These are phyloP conservation scores for Agonopterix arenella DNA, from an alignment of 2,888 invertebrate species.

Conservation along the genomic window DNA sequence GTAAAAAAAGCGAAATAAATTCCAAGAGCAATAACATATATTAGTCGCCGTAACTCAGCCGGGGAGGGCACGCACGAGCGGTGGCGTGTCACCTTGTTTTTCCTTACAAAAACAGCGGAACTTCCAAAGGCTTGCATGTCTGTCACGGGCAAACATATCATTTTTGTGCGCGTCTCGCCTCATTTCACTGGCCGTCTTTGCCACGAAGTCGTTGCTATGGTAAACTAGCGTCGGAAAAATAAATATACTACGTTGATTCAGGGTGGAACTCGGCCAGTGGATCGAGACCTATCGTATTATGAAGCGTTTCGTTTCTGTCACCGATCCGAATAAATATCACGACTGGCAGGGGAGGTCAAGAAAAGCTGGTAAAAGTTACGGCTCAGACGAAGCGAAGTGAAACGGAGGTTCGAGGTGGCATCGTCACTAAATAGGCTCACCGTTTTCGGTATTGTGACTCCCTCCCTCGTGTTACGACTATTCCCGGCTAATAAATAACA, in stretches of 20 bases:
- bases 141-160: conserved; percentile 50
- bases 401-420: conserved; percentile 57
- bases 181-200: conserved; percentile 54
- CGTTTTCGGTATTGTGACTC: conserved; percentile 66
- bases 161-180: conserved; percentile 55
- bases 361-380: conserved; percentile 35
- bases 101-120: conserved; percentile 37
- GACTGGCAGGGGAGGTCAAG: conserved; percentile 45
- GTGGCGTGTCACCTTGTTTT: conserved; percentile 39
- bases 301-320: conserved; percentile 30
- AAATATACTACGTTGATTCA: conserved; percentile 49
- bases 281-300: conserved; percentile 42
- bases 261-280: conserved; percentile 36
- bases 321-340: conserved; percentile 25
- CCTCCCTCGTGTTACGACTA: conserved; percentile 68
- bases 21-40: conserved; percentile 27
- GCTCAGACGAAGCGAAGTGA: conserved; percentile 48
- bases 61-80: conserved; percentile 28
- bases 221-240: conserved; percentile 42
- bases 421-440: conserved; percentile 69
- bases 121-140: conserved; percentile 45
- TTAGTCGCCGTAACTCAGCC: conserved; percentile 32
- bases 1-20: conserved; percentile 19
- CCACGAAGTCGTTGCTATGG: conserved; percentile 51
- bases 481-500: conserved; percentile 75